phyloP scores from a whole-genome alignment of 2,888 invertebrate genomes.

The Drosophila incognita region DNA sequence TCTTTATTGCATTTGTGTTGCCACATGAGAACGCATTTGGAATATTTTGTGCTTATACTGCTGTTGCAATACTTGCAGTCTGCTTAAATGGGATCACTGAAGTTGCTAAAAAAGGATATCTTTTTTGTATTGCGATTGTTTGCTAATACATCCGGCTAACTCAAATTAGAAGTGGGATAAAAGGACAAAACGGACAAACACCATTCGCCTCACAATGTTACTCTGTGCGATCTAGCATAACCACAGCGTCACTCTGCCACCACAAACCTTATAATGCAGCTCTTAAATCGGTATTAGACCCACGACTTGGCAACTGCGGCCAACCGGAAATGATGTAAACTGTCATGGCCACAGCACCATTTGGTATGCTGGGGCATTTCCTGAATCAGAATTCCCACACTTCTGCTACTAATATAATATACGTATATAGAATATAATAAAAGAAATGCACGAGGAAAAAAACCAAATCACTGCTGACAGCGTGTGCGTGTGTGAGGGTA shows the following conservation, averaged over 20 bases:
- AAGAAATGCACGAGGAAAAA: not conserved
- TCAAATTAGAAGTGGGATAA: not conserved
- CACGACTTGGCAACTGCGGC: not conserved
- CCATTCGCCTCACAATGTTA: not conserved
- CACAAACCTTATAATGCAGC: not conserved
- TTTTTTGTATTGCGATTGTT: not conserved
- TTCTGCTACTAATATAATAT: not conserved
- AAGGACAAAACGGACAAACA: not conserved
- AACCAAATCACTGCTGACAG: not conserved
- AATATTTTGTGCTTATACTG: not conserved
- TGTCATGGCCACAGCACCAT: not conserved
- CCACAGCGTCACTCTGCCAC: not conserved
- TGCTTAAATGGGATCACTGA: not conserved
- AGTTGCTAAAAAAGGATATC: not conserved
- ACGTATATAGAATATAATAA: not conserved
- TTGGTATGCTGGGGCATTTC: not conserved
- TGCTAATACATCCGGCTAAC: not conserved
- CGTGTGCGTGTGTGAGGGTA: not conserved
- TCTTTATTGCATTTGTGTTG: no score
- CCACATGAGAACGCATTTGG: not conserved
- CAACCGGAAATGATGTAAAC: not conserved
- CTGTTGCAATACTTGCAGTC: not conserved
- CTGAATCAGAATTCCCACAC: not conserved
- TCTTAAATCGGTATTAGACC: not conserved
- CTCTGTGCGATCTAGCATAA: not conserved